Conservation (phyloP, 2,888 invertebrate genomes). For the Orthosia gothica region DNA sequence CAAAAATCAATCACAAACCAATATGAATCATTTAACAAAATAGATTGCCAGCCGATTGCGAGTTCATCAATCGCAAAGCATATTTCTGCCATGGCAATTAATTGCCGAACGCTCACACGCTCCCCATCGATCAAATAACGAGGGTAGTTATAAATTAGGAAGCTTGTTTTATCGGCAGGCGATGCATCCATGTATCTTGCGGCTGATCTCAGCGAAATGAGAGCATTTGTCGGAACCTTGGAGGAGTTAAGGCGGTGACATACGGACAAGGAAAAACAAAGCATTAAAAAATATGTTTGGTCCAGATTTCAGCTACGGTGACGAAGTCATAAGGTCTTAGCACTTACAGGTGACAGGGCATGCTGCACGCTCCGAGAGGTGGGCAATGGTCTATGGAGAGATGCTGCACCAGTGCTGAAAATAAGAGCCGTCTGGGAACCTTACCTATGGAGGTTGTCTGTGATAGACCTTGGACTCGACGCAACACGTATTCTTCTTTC, state of each 20-base stretch:
- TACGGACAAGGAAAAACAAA: neutral
- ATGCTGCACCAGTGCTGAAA: too few species aligned
- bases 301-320: too few species aligned
- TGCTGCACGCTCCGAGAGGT: too few species aligned
- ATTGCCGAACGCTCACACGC: neutral
- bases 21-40: slow-evolving; percentile 5
- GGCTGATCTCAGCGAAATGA: slow-evolving; percentile 42
- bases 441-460: too few species aligned
- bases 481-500: too few species aligned
- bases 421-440: too few species aligned
- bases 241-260: slow-evolving; percentile 43
- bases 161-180: slow-evolving; percentile 26
- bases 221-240: slow-evolving; percentile 49
- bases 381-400: too few species aligned
- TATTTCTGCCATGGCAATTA: neutral
- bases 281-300: too few species aligned
- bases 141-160: slow-evolving; percentile 28
- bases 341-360: too few species aligned
- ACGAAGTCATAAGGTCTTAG: too few species aligned
- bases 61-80: neutral
- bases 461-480: too few species aligned
- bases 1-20: too few species aligned
- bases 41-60: slow-evolving; percentile 3
- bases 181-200: slow-evolving; percentile 23
- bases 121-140: slow-evolving; percentile 34